phyloP scores from a whole-genome alignment of 2,797 vertebrate genomes.

The Falco cherrug region DNA sequence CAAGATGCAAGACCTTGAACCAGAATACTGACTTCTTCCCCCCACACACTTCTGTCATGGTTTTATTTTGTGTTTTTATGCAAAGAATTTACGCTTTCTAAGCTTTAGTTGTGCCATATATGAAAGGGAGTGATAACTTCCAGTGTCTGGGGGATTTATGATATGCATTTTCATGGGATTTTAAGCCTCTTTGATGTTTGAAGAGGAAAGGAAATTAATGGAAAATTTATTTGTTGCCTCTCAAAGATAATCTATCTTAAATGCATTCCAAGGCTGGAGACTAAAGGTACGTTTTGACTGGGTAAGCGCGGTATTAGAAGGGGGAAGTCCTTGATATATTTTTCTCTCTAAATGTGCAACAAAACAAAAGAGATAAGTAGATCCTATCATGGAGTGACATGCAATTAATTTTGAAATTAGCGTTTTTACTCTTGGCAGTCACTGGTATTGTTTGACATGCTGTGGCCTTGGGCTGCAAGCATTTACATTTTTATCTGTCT shows the following conservation, averaged over 20 bases:
- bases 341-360: neutral
- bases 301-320: neutral
- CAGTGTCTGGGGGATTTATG: neutral
- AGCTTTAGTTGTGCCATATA: neutral
- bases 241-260: neutral
- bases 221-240: neutral
- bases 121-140: neutral
- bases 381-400: neutral
- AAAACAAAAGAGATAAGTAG: neutral
- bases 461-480: neutral
- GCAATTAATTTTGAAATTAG: neutral
- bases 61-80: neutral
- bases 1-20: neutral
- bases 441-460: neutral
- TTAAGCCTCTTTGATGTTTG: slow-evolving; percentile 12
- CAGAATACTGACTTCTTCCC: neutral
- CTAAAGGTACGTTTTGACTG: neutral
- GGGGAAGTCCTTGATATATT: neutral
- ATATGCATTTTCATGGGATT: neutral
- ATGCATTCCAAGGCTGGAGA: neutral
- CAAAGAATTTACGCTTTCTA: neutral
- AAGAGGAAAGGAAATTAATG: neutral
- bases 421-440: neutral
- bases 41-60: neutral
- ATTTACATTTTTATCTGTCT: neutral